Conservation (phyloP, 2,113 vertebrate species). For the Hypomesus transpacificus region DNA sequence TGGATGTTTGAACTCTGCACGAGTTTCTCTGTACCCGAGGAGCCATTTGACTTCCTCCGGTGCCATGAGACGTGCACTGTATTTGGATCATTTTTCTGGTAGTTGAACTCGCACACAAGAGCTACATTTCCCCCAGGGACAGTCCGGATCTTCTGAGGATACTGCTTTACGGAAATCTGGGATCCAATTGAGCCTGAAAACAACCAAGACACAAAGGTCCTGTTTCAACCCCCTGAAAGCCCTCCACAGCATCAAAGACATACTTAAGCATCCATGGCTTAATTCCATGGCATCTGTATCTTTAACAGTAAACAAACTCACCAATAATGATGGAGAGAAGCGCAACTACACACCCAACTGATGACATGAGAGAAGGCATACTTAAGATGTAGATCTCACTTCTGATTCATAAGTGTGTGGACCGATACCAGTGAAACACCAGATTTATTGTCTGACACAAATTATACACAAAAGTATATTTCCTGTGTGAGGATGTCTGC, state of each 20-base stretch:
- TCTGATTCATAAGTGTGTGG: no score
- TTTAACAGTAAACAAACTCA: neutral
- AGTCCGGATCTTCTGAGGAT: conserved; percentile 11
- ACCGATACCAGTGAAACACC: no score
- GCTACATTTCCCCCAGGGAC: neutral
- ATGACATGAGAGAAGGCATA: no score
- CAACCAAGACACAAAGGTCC: conserved; percentile 1
- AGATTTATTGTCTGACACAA: no score
- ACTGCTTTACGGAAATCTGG: conserved; percentile 8
- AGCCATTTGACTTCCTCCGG: conserved; percentile 28
- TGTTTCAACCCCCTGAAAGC: neutral
- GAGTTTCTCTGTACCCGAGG: conserved; percentile 24
- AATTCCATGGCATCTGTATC: neutral
- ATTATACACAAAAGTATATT: no score
- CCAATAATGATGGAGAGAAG: neutral
- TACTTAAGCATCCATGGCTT: neutral
- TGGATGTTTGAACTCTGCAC: conserved; percentile 34
- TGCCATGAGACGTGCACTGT: conserved; percentile 2
- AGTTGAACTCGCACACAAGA: conserved; percentile 3
- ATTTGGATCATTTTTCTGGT: conserved; percentile 16
- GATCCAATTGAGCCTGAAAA: conserved; percentile 6
- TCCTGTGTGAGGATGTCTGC: no score
- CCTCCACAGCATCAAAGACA: no score
- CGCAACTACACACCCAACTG: no score
- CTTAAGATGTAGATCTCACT: no score